A percentile compares a stretch with the other conserved stretches of the same genome.
These are phyloP conservation scores for Gymnorhina tibicen DNA, from an alignment of 2,113 vertebrate species.

Conservation along the genomic window DNA sequence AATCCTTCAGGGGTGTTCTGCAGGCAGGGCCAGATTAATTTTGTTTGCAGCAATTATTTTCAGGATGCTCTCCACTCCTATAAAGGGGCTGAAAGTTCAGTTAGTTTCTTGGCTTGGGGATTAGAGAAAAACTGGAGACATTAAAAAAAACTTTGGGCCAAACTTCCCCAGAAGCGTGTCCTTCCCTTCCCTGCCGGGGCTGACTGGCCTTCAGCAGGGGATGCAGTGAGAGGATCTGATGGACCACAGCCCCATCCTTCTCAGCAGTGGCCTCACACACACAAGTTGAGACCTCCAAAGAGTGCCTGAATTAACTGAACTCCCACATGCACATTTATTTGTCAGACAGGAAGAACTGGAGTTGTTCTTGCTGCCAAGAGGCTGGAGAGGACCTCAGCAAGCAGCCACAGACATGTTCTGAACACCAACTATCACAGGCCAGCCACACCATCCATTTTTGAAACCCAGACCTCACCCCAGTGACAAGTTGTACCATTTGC, in stretches of 20 bases:
- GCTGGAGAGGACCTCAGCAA: not conserved
- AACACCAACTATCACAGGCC: not conserved
- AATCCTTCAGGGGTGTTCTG: constrained; percentile 49
- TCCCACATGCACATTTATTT: not conserved
- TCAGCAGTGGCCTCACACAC: not conserved
- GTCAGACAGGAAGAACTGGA: not conserved
- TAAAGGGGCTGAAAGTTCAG: constrained; percentile 33
- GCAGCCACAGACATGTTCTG: not conserved
- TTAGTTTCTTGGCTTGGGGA: constrained; percentile 1
- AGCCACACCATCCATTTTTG: not conserved
- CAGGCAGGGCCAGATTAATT: constrained; percentile 55
- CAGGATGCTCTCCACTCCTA: constrained; percentile 38
- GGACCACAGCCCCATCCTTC: not conserved
- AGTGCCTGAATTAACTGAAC: not conserved
- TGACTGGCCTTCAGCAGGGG: not conserved
- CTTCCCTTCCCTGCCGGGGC: not conserved
- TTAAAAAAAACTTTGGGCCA: not conserved
- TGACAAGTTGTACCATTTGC: not conserved
- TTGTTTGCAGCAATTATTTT: constrained; percentile 49
- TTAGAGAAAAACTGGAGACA: constrained; percentile 12
- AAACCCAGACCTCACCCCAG: not conserved
- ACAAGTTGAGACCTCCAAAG: not conserved
- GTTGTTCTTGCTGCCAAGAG: not conserved
- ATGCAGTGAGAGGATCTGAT: not conserved
- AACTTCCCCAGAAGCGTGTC: not conserved